These are phyloP conservation scores for Xyrauchen texanus DNA, from an alignment of 2,113 vertebrate genomes.

Conservation along the genomic window DNA sequence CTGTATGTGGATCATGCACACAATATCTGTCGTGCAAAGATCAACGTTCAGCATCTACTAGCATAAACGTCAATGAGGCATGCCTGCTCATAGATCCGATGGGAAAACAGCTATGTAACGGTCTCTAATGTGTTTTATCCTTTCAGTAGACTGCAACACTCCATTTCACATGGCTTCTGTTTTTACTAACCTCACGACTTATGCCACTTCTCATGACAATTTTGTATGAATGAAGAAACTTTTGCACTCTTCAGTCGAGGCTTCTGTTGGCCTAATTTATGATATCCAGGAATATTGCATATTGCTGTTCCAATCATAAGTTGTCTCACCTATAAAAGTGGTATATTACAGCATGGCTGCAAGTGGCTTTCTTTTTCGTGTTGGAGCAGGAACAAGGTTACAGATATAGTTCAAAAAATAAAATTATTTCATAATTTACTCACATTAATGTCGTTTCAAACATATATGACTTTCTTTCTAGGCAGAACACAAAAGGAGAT, in stretches of 20 bases:
- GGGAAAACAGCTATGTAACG: conserved; percentile 21
- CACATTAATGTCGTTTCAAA: no score
- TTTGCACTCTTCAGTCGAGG: conserved; percentile 16
- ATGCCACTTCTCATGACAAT: conserved; percentile 30
- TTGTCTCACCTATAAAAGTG: conserved; percentile 13
- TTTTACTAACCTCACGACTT: conserved; percentile 16
- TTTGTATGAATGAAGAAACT: conserved; percentile 19
- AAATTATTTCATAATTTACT: no score
- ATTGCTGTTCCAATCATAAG: conserved; percentile 4
- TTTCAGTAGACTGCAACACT: conserved; percentile 19
- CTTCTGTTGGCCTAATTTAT: conserved; percentile 35
- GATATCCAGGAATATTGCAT: conserved; percentile 21
- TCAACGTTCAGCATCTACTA: conserved; percentile 26
- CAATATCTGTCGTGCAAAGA: conserved; percentile 36
- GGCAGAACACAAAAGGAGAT: no score
- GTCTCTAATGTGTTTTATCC: conserved; percentile 25
- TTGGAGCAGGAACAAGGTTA: not conserved
- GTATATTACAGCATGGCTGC: conserved; percentile 30
- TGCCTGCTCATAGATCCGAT: conserved; percentile 5
- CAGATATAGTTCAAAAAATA: no score
- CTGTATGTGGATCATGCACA: conserved; percentile 46
- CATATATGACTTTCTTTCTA: no score
- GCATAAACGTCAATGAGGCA: conserved; percentile 36
- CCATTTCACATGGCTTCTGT: conserved; percentile 17
- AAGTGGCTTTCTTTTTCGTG: not conserved